Evolutionary conservation across 23 tunicate genomes (phyloP).

Genomic region (Diplosoma virens): DNA sequence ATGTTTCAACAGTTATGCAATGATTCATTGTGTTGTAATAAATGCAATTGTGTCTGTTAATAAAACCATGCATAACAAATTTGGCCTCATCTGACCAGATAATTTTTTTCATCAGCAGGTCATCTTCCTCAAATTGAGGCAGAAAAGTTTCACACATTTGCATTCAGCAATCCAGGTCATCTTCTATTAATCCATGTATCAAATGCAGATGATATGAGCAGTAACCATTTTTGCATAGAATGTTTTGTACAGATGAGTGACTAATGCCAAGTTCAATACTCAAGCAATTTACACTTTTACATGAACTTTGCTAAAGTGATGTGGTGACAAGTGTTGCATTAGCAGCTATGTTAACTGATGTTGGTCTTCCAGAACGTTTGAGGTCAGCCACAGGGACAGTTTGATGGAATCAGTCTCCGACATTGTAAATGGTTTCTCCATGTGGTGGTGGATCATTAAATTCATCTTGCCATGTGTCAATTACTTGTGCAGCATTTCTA

Average conservation of each 20-base stretch:
- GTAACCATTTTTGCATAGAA: neutral
- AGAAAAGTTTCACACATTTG: too few species aligned
- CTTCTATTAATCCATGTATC: too few species aligned
- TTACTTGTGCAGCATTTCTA: neutral
- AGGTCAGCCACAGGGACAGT: neutral
- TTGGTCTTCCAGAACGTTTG: neutral
- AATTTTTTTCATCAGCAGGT: neutral
- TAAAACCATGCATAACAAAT: neutral
- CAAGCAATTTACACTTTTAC: neutral
- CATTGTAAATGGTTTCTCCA: too few species aligned
- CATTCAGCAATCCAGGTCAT: too few species aligned
- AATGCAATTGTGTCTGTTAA: neutral
- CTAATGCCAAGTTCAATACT: neutral
- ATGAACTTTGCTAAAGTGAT: neutral
- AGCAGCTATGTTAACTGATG: neutral
- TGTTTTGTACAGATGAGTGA: too few species aligned
- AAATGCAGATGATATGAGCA: neutral
- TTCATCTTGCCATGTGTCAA: neutral
- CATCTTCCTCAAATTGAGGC: neutral
- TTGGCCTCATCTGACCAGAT: constrained; percentile 13
- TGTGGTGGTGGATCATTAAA: neutral
- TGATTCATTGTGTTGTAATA: neutral
- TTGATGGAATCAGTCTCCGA: neutral
- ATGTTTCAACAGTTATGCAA: neutral
- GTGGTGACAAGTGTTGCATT: too few species aligned